Evolutionary conservation across 2,797 vertebrate genomes (phyloP).

Genomic region (Diplodus puntazzo): DNA sequence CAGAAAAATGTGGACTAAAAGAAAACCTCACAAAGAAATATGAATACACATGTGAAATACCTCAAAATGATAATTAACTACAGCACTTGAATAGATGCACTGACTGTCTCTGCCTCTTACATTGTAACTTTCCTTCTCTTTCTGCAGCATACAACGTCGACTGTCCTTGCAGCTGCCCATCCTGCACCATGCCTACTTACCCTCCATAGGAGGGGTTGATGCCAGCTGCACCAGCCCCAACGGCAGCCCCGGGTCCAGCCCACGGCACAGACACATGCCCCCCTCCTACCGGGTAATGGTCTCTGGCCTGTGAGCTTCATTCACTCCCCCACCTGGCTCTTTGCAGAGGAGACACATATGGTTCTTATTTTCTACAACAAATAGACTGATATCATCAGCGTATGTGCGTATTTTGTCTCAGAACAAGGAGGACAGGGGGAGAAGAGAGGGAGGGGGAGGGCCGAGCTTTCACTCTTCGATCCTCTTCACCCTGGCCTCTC

Average conservation of each 20-base stretch:
- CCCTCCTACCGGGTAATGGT: constrained; percentile 99
- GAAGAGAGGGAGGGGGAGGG: constrained; percentile 67
- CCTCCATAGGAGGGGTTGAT: constrained; percentile 98
- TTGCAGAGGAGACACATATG: constrained; percentile 74
- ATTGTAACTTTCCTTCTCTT: constrained; percentile 10
- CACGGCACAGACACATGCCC: constrained; percentile 98
- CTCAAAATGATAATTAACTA: not conserved
- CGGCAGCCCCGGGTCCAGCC: constrained; percentile 96
- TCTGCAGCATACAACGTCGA: constrained; percentile 95
- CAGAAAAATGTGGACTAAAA: not conserved
- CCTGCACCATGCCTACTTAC: constrained; percentile 98
- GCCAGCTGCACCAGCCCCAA: constrained; percentile 98
- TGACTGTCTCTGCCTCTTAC: constrained; percentile 11
- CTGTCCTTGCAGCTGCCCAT: constrained; percentile 99
- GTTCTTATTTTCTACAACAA: constrained; percentile 79
- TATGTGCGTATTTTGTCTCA: constrained; percentile 84
- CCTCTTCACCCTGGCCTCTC: constrained; percentile 66
- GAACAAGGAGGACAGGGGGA: constrained; percentile 78
- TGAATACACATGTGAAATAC: not conserved
- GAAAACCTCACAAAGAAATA: constrained; percentile 2
- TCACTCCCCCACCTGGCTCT: constrained; percentile 70
- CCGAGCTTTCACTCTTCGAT: constrained; percentile 63
- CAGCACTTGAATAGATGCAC: not conserved
- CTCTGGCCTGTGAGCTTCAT: constrained; percentile 94
- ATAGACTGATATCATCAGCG: constrained; percentile 87